Base-by-base conservation (phyloP, 2,888 invertebrate genomes). In the Homarus gammarus region DNA sequence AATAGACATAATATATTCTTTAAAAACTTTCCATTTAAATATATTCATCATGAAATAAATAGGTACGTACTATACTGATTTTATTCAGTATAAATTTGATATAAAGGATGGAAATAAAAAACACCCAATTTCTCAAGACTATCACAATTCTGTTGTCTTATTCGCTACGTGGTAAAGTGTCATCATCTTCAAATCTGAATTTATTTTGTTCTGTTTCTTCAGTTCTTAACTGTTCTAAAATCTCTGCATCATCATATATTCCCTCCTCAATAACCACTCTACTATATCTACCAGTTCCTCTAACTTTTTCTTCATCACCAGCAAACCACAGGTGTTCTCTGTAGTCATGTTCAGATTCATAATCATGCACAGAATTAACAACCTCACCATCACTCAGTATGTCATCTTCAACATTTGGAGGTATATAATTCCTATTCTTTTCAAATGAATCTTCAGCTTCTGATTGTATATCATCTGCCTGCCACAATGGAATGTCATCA, bases 301-400 rank as follows among this genome's bases (percentile, higher is more conserved):
- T 64, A n/a, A n/a, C 68, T 27, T 36, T 31, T 33, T 86, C 86
- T 68, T 86, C 86, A 15, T 85, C 85, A 33, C 64, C 44, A 12
- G 40, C 36, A 61, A 86, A 86, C 86, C 86, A 86, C 12, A 86
- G 31, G 22, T 72, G 73, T 36, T 70, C 49, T 84, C 72, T 84
- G 36, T 56, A 6, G n/a, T 73, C 56, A 38, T 56, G n/a, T 73
- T 84, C 44, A 15, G 33, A 56, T 3, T 83, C 49, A 70, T 70
- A 27, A 31, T 33, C 82, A 70, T 31, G 82, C 22, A 49, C 44
- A 49, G 40, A 44, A 27, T 49, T 44, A 31, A 83, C 31, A 36
- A 36, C 40, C 10, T 75, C 77, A 33, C 70, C 86, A 15, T 78
- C 86, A 38, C 36, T 70, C 22, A 86, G n/a, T 70, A 86, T 78